Evolutionary conservation across 1,140 invertebrate genomes (phyloP).

Genomic region (Drosophila cardini): DNA sequence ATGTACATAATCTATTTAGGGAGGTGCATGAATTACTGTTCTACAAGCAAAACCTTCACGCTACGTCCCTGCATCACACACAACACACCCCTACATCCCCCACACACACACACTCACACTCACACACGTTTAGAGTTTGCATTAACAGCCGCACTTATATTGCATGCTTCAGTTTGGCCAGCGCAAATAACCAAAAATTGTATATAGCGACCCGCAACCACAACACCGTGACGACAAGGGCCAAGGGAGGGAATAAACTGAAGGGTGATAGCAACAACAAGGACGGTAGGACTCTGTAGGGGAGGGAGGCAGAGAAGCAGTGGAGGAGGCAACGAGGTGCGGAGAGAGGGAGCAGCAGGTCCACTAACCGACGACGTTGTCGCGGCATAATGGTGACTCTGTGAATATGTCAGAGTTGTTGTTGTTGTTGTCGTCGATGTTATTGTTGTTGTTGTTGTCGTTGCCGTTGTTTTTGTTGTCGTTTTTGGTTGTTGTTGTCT

Average conservation of each 20-base stretch:
- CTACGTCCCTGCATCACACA: conserved; percentile 1
- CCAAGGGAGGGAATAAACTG: conserved; percentile 12
- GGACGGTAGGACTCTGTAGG: background rate
- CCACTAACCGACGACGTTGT: conserved; percentile 23
- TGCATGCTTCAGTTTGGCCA: conserved; percentile 49
- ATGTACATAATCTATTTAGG: background rate
- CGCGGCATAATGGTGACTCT: conserved; percentile 46
- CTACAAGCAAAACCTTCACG: background rate
- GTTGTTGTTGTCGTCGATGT: conserved; percentile 53
- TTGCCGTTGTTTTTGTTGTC: conserved; percentile 4
- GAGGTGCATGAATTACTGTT: background rate
- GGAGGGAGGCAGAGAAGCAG: background rate
- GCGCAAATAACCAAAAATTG: conserved; percentile 75
- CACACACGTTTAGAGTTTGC: conserved; percentile 11
- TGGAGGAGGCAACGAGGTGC: too few species aligned
- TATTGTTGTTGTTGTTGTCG: conserved; percentile 44
- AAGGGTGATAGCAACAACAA: conserved; percentile 17
- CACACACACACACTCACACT: background rate
- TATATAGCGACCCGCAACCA: conserved; percentile 71
- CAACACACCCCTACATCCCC: background rate
- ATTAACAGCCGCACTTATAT: conserved; percentile 60
- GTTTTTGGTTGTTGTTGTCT: conserved; percentile 58
- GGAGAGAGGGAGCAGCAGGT: conserved; percentile 9
- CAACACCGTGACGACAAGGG: conserved; percentile 72
- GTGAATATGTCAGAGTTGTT: conserved; percentile 46